Percentiles rank a stretch among this genome's conserved stretches.
phyloP scores from a whole-genome alignment of 2,113 vertebrate genomes.

The Muntiacus reevesi region DNA sequence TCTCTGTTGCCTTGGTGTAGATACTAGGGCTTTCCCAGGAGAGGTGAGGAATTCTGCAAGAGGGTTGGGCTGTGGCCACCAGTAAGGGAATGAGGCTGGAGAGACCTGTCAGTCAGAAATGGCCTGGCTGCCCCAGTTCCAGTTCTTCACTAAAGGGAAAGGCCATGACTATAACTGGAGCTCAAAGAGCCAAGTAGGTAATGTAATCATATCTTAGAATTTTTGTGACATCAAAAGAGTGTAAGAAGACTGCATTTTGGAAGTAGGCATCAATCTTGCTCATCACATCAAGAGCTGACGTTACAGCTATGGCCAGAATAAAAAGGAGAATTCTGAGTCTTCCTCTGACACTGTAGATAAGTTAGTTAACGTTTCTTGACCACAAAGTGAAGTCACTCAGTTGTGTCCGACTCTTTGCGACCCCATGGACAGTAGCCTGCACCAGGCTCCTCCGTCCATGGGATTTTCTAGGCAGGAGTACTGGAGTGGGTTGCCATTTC shows the following conservation, averaged over 20 bases:
- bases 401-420: no score
- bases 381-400: neutral
- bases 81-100: neutral
- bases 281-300: neutral
- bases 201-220: neutral
- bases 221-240: neutral
- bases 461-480: no score
- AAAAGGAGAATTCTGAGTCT: neutral
- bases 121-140: neutral
- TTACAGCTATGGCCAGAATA: neutral
- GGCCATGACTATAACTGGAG: neutral
- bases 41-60: neutral
- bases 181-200: neutral
- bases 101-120: neutral
- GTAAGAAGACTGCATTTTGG: neutral
- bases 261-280: neutral
- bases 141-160: neutral
- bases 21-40: neutral
- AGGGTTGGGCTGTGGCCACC: neutral
- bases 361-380: neutral
- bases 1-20: neutral
- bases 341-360: neutral
- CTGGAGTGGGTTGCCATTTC: no score
- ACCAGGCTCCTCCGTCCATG: no score
- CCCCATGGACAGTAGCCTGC: no score